These are phyloP conservation scores for Phrynocephalus guinanensis DNA, from an alignment of 2,797 vertebrate species.

Conservation along the genomic window DNA sequence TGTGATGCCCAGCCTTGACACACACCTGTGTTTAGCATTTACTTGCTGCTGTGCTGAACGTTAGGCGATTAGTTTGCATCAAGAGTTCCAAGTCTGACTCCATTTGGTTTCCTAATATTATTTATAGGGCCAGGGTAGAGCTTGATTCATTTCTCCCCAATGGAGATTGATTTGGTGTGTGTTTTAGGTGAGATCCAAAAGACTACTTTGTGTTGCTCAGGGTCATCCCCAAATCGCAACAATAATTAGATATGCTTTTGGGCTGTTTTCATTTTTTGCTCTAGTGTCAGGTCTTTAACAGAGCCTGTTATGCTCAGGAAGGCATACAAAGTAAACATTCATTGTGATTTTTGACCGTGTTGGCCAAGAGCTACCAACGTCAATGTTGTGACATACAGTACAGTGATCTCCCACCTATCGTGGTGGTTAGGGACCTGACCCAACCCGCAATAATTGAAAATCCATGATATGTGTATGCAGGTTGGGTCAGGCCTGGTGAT, in stretches of 20 bases:
- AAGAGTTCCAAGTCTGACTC: slow-evolving; percentile 6
- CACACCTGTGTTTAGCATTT: slow-evolving; percentile 28
- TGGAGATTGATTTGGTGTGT: slow-evolving; percentile 10
- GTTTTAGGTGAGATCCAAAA: neutral
- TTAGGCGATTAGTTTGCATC: slow-evolving; percentile 27
- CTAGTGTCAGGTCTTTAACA: neutral
- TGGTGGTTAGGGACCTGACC: too few relatives aligned
- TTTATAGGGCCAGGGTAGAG: slow-evolving; percentile 7
- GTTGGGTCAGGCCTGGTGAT: too few relatives aligned
- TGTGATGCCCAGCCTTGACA: neutral
- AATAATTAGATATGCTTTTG: slow-evolving; percentile 48
- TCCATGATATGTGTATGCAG: too few relatives aligned
- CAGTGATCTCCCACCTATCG: too few relatives aligned
- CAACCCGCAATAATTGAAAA: too few relatives aligned
- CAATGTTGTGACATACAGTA: neutral
- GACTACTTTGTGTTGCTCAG: neutral
- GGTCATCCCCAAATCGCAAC: slow-evolving; percentile 8
- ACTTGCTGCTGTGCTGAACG: slow-evolving; percentile 30
- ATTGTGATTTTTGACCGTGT: neutral
- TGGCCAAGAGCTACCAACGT: neutral
- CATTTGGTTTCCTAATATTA: slow-evolving; percentile 25
- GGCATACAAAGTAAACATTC: neutral
- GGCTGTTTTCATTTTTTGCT: slow-evolving; percentile 15
- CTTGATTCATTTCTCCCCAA: slow-evolving; percentile 14
- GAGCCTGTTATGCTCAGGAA: neutral